Base-by-base conservation (phyloP, 2,888 invertebrate genomes). In the Netelia fuscicornis region DNA sequence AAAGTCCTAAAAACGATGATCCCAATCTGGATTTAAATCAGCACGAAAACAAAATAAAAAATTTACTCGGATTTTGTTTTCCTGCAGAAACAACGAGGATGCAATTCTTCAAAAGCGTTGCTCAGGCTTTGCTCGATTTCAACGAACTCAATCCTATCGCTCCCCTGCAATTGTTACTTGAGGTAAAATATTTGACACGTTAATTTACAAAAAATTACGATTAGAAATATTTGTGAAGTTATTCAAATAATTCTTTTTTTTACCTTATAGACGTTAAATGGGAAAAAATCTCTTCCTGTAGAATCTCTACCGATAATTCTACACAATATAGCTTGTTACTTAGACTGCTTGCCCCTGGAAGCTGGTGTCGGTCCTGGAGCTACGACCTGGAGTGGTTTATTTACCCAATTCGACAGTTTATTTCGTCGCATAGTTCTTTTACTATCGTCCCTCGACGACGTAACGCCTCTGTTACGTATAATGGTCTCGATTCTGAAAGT, bases 71-170 rank as follows among this genome's bases (percentile, higher is more conserved):
- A 75, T 79, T 10, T 81, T 44, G 64, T 60, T 60, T 10, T 62
- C 60, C 5, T 92, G 13, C 94, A 96, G 97, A 97, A 90, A 95
- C 95, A 86, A 95, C 96, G 64, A 96, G 97, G 11, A 95, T 96
- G 88, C 97, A 97, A 93, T 98, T 99, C 93, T 98, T 99, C 95
- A 98, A 97, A 93, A 98, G 98, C 90, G 97, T 99, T 85, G 98
- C 98, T 0, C 97, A 97, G 90, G 98, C 99, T 0, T 95, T 99
- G 88, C 96, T 98, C 25, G 99, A 99, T 94, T 99, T 99, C 94
- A 97, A 97, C 91, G 99, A 99, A 94, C 94, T 99, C 80, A 99
- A 98, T 92, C 98, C 98, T 1, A 97, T 98, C 83, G 98, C 98
- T 9, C 99, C 99, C 11, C 95, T 99, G 84, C 98, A 98, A 92